A percentile compares a stretch with the other conserved stretches of the same genome.
These are phyloP conservation scores for Anguilla rostrata DNA, from an alignment of 2,113 vertebrate genomes.

Conservation along the genomic window DNA sequence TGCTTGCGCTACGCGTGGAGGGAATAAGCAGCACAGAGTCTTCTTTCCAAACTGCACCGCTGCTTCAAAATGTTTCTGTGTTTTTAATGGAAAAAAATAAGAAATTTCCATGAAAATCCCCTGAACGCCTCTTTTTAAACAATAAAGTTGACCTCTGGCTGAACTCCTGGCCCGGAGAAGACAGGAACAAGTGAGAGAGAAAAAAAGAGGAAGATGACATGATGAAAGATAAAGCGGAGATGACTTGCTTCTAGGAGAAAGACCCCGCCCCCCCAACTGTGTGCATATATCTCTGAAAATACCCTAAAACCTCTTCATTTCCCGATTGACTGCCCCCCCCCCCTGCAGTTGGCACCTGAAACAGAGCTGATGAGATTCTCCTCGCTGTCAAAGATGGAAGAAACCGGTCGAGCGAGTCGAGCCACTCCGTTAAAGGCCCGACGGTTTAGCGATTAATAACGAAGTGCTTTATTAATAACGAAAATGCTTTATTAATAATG, in stretches of 20 bases:
- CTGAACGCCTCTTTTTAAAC: not conserved
- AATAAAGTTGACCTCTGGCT: not conserved
- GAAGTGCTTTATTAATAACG: too few species aligned
- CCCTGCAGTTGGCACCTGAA: not conserved
- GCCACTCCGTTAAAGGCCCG: not conserved
- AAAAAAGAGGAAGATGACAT: not conserved
- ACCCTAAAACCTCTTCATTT: not conserved
- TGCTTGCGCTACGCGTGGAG: not conserved
- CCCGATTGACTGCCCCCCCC: not conserved
- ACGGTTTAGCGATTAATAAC: not conserved
- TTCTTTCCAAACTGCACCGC: not conserved
- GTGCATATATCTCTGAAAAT: not conserved
- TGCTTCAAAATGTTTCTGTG: not conserved
- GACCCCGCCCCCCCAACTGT: not conserved
- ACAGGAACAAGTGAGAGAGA: not conserved
- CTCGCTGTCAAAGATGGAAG: constrained; percentile 31
- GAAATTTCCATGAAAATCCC: not conserved
- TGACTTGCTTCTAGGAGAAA: not conserved
- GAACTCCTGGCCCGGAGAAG: not conserved
- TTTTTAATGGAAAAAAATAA: not conserved
- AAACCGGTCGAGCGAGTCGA: constrained; percentile 43
- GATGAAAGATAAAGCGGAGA: not conserved
- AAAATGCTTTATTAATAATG: too few species aligned
- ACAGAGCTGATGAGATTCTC: constrained; percentile 20
- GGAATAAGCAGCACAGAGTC: not conserved